A percentile compares a stretch with the other conserved stretches of the same genome.
Evolutionary conservation across 2,113 vertebrate genomes (phyloP).

Genomic region (Sialia sialis): DNA sequence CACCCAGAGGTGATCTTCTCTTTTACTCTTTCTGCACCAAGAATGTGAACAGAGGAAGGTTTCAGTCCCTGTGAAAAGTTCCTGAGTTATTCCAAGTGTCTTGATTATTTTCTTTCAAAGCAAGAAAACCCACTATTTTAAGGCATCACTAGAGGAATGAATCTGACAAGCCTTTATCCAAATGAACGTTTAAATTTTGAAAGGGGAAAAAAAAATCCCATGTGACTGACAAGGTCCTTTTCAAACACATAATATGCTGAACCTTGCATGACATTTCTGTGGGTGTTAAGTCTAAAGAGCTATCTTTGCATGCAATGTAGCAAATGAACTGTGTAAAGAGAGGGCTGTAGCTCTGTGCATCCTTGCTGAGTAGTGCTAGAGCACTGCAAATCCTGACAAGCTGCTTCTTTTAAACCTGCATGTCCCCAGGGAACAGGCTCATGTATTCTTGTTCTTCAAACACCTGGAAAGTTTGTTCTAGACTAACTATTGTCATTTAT

Average conservation of each 20-base stretch:
- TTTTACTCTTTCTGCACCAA: not conserved
- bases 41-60: not conserved
- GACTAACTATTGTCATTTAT: not conserved
- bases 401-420: not conserved
- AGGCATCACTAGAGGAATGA: not conserved
- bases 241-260: not conserved
- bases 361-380: not conserved
- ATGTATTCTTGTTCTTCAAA: not conserved
- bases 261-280: not conserved
- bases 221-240: constrained; percentile 38
- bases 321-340: not conserved
- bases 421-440: not conserved
- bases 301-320: not conserved
- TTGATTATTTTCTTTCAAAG: not conserved
- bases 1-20: not conserved
- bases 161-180: constrained; percentile 20
- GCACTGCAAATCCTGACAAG: not conserved
- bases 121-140: not conserved
- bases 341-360: not conserved
- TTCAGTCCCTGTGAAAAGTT: not conserved
- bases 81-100: not conserved
- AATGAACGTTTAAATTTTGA: not conserved
- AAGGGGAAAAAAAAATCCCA: not conserved
- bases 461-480: not conserved
- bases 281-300: constrained; percentile 18